Conservation (phyloP, 1,140 invertebrate species). For the Conus ventricosus region DNA sequence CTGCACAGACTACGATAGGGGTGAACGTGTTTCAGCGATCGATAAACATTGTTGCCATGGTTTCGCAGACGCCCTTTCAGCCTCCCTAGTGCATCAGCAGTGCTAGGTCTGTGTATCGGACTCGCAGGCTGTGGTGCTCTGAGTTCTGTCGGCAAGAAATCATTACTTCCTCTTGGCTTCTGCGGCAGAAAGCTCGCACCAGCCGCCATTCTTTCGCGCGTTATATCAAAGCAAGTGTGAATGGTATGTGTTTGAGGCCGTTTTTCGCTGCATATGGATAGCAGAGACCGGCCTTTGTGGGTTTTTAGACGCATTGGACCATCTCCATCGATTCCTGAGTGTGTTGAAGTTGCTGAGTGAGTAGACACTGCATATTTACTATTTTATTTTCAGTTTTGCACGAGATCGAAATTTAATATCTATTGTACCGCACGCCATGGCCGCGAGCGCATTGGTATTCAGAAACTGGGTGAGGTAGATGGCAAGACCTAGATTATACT, state of each 20-base stretch:
- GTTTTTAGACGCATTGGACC: constrained; percentile 28
- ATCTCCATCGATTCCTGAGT: constrained; percentile 11
- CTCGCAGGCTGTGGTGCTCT: background rate
- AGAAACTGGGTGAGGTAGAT: too few relatives aligned
- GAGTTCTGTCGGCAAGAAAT: background rate
- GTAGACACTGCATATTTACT: background rate
- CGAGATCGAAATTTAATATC: background rate
- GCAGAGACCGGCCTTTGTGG: constrained; percentile 21
- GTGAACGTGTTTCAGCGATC: background rate
- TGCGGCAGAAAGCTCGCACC: background rate
- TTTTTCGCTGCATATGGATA: constrained; percentile 15
- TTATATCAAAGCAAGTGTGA: background rate
- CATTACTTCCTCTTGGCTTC: background rate
- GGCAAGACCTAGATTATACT: too few relatives aligned
- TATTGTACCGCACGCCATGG: too few relatives aligned
- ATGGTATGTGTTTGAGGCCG: constrained; percentile 24
- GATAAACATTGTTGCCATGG: constrained; percentile 23
- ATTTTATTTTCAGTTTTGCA: background rate
- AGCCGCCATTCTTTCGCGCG: constrained; percentile 26
- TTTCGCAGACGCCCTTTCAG: constrained; percentile 32
- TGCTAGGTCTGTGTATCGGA: background rate
- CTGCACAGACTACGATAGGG: background rate
- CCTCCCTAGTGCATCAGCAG: background rate
- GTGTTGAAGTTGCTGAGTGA: constrained; percentile 12
- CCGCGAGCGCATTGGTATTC: too few relatives aligned